These are phyloP conservation scores for Cryptocheilus praepositus DNA, from an alignment of 2,888 invertebrate species.

Conservation along the genomic window DNA sequence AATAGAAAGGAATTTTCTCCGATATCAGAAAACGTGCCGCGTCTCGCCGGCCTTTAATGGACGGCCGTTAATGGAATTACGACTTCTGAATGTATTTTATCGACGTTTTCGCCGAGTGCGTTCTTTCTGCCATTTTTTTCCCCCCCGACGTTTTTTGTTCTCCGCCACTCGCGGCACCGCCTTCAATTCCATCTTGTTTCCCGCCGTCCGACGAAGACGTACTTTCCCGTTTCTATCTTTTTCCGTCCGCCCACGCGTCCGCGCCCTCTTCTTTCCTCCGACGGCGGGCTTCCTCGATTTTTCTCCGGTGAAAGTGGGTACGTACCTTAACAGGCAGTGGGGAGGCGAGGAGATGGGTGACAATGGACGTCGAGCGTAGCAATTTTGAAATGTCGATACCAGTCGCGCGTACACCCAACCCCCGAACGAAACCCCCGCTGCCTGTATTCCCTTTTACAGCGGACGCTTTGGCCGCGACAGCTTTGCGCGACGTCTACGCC, in stretches of 20 bases:
- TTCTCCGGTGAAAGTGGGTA: slow-evolving; percentile 43
- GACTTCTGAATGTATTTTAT: slow-evolving; percentile 45
- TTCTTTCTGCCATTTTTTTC: too few species aligned
- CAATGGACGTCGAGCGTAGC: slow-evolving; percentile 67
- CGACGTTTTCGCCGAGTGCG: slow-evolving; percentile 24
- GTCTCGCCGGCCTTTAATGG: neutral
- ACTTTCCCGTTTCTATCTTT: slow-evolving; percentile 20
- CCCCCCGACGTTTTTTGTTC: too few species aligned
- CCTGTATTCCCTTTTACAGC: too few species aligned
- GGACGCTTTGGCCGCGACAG: slow-evolving; percentile 16
- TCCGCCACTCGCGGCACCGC: too few species aligned
- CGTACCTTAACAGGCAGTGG: slow-evolving; percentile 28
- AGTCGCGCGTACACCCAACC: slow-evolving; percentile 45
- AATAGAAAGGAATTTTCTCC: neutral
- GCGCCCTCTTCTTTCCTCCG: too few species aligned
- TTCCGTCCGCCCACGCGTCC: neutral
- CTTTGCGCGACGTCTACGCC: slow-evolving; percentile 27
- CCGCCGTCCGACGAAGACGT: slow-evolving; percentile 21
- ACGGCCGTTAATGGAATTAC: slow-evolving; percentile 13
- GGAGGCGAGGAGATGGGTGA: slow-evolving; percentile 51
- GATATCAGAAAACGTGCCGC: slow-evolving; percentile 20
- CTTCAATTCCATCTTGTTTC: slow-evolving; percentile 43
- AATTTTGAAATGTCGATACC: slow-evolving; percentile 72
- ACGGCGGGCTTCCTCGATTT: slow-evolving; percentile 40
- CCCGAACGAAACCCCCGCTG: too few species aligned